Evolutionary conservation across 2,113 vertebrate genomes (phyloP).

Genomic region (Myanophis thanlyinensis): DNA sequence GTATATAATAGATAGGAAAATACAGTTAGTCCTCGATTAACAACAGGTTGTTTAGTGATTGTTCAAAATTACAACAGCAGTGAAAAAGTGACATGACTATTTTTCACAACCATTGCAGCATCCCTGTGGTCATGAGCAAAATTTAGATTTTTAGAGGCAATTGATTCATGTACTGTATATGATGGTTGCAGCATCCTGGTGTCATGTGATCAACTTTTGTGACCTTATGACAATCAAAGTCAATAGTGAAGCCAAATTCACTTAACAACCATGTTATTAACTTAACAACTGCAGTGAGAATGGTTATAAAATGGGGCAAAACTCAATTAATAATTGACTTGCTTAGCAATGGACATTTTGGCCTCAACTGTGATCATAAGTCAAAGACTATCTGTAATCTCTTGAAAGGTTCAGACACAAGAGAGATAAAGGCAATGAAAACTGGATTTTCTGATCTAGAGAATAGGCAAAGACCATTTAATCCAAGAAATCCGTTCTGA

Average conservation of each 20-base stretch:
- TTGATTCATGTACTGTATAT: no score
- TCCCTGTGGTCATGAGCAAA: no score
- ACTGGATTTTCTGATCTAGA: not conserved
- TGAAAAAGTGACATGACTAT: not conserved
- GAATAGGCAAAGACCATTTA: not conserved
- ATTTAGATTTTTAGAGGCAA: no score
- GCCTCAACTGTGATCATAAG: not conserved
- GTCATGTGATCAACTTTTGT: no score
- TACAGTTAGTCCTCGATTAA: not conserved
- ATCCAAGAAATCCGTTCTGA: not conserved
- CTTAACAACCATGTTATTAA: no score
- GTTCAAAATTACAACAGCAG: not conserved
- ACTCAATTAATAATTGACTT: no score
- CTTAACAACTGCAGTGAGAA: no score
- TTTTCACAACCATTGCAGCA: no score
- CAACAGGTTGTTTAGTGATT: not conserved
- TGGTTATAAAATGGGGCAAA: no score
- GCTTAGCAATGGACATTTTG: not conserved
- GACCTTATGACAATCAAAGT: no score
- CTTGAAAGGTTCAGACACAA: not conserved
- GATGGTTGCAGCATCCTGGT: no score
- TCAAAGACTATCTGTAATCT: not conserved
- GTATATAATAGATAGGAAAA: not conserved
- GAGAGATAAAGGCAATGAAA: not conserved
- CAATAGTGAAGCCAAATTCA: no score